Percentiles rank a stretch among this genome's conserved stretches.
phyloP scores from a whole-genome alignment of 2,113 vertebrate species.

The Saguinus imperator region DNA sequence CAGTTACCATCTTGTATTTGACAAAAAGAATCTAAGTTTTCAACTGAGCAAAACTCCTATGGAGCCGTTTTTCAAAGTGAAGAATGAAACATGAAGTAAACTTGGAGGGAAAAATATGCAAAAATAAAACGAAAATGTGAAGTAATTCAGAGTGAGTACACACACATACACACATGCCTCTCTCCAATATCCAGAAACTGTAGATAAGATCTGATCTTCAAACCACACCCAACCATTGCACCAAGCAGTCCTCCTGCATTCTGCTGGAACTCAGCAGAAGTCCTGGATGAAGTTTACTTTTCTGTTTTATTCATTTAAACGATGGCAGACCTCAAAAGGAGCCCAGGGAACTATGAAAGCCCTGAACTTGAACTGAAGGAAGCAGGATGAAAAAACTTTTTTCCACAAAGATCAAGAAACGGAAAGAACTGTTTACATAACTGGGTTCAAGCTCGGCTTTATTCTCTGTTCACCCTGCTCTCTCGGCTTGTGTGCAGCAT shows the following conservation, averaged over 20 bases:
- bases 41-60: not conserved
- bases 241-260: not conserved
- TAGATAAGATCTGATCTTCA: not conserved
- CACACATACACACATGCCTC: not conserved
- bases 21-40: not conserved
- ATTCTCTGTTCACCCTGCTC: not conserved
- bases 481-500: not conserved
- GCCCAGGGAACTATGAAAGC: slow-evolving; percentile 28
- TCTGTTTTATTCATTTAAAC: slow-evolving; percentile 43
- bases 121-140: not conserved
- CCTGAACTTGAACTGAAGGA: slow-evolving; percentile 53
- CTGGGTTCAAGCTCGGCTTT: slow-evolving; percentile 21
- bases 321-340: slow-evolving; percentile 44
- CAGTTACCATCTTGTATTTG: not conserved
- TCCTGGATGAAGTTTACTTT: not conserved
- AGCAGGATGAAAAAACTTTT: not conserved
- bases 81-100: not conserved
- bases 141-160: not conserved
- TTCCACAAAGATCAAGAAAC: slow-evolving; percentile 49
- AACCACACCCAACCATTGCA: not conserved
- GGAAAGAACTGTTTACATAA: slow-evolving; percentile 63
- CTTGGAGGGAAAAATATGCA: not conserved
- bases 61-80: not conserved
- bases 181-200: not conserved
- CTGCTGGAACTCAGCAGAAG: slow-evolving; percentile 1